Percentiles rank a stretch among this genome's conserved stretches.
Evolutionary conservation across 2,113 vertebrate genomes (phyloP).

Genomic region (Melanerpes aurifrons): DNA sequence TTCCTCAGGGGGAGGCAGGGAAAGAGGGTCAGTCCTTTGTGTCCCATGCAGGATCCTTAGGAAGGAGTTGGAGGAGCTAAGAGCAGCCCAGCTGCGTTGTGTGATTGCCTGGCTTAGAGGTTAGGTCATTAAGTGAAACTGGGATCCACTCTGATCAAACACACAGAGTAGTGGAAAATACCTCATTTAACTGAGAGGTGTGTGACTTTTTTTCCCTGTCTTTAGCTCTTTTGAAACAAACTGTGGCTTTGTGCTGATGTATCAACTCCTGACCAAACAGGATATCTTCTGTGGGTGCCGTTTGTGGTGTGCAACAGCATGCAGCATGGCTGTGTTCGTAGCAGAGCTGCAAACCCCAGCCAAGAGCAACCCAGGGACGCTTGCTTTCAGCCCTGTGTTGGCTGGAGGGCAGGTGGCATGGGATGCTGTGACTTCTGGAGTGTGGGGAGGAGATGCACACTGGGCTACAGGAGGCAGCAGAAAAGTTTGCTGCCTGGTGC

Average conservation of each 20-base stretch:
- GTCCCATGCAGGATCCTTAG: not conserved
- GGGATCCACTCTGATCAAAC: not conserved
- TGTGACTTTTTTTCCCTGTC: not conserved
- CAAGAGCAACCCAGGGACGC: not conserved
- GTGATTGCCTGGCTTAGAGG: not conserved
- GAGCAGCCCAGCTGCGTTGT: accelerated
- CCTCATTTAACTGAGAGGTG: accelerated
- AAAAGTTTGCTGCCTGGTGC: not conserved
- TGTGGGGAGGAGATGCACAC: not conserved
- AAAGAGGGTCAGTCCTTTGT: not conserved
- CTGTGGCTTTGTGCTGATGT: not conserved
- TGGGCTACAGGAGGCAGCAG: not conserved
- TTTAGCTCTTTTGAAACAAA: not conserved
- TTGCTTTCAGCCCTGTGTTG: not conserved
- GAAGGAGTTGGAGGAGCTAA: not conserved
- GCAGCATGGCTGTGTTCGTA: not conserved
- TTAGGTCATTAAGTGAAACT: accelerated
- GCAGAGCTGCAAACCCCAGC: not conserved
- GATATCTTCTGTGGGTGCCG: not conserved
- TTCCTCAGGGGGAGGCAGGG: not conserved
- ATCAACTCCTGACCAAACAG: constrained; percentile 18
- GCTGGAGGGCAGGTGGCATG: not conserved
- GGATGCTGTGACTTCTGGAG: not conserved
- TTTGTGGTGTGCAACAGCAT: accelerated
- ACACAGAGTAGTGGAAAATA: not conserved